phyloP scores from a whole-genome alignment of 2,888 invertebrate genomes.

The Vanessa cardui region DNA sequence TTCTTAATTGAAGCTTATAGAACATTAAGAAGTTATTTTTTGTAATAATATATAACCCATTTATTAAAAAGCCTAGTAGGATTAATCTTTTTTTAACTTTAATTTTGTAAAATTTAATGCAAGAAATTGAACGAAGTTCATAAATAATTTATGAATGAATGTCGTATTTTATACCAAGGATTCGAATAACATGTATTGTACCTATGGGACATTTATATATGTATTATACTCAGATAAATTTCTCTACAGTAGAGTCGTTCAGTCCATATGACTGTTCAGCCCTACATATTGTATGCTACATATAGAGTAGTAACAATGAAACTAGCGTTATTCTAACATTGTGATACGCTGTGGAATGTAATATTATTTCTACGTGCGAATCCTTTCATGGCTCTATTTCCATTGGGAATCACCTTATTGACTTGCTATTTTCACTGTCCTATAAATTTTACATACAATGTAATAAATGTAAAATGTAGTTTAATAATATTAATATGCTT shows the following conservation, averaged over 20 bases:
- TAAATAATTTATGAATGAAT: too few species aligned
- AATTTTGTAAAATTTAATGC: too few species aligned
- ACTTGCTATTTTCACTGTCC: slow-evolving; percentile 26
- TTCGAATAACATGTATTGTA: too few species aligned
- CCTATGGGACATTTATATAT: too few species aligned
- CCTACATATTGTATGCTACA: slow-evolving; percentile 2
- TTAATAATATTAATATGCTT: not conserved
- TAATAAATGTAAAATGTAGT: not conserved
- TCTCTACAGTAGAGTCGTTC: not conserved
- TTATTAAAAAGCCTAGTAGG: too few species aligned
- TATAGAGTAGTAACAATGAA: slow-evolving; percentile 10
- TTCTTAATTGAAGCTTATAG: too few species aligned
- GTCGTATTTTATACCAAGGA: too few species aligned
- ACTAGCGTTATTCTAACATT: slow-evolving; percentile 20
- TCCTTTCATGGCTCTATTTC: slow-evolving; percentile 32
- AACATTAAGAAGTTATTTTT: too few species aligned
- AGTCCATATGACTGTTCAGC: not conserved
- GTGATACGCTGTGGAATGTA: slow-evolving; percentile 24
- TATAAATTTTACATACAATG: slow-evolving; percentile 26
- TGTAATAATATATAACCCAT: too few species aligned
- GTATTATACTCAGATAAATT: slow-evolving; percentile 1
- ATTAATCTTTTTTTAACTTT: too few species aligned
- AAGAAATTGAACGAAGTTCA: too few species aligned
- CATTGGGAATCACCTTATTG: slow-evolving; percentile 32
- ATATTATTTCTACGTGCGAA: slow-evolving; percentile 28